These are phyloP conservation scores for Gallinago media DNA, from an alignment of 2,113 vertebrate species.

Conservation along the genomic window DNA sequence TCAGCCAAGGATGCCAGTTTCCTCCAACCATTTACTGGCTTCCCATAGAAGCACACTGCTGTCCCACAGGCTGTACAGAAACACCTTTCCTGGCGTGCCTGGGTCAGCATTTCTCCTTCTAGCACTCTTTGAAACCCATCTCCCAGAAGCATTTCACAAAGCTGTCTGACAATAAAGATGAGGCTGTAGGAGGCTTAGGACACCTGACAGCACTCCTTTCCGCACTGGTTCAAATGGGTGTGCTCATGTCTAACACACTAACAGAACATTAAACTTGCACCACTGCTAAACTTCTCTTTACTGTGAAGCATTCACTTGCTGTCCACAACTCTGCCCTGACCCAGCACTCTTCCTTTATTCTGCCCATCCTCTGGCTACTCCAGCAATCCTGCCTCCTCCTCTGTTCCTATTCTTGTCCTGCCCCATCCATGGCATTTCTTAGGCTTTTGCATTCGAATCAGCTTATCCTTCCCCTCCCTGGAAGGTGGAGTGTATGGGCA, in stretches of 20 bases:
- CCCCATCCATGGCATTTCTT: neutral
- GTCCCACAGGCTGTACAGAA: neutral
- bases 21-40: neutral
- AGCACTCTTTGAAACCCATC: neutral
- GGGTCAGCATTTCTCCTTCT: neutral
- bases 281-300: neutral
- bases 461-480: neutral
- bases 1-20: neutral
- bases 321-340: neutral
- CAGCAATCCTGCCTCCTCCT: neutral
- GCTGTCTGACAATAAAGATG: neutral
- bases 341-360: neutral
- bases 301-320: neutral
- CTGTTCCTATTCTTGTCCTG: neutral
- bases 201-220: neutral
- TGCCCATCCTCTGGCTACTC: neutral
- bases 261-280: neutral
- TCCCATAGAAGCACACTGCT: neutral
- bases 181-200: neutral
- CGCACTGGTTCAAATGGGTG: neutral
- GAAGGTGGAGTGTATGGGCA: neutral
- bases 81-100: neutral
- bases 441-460: neutral
- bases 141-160: neutral
- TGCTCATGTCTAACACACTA: neutral